Evolutionary conservation across 1,140 invertebrate genomes (phyloP).

Genomic region (Bathynomus jamesi): DNA sequence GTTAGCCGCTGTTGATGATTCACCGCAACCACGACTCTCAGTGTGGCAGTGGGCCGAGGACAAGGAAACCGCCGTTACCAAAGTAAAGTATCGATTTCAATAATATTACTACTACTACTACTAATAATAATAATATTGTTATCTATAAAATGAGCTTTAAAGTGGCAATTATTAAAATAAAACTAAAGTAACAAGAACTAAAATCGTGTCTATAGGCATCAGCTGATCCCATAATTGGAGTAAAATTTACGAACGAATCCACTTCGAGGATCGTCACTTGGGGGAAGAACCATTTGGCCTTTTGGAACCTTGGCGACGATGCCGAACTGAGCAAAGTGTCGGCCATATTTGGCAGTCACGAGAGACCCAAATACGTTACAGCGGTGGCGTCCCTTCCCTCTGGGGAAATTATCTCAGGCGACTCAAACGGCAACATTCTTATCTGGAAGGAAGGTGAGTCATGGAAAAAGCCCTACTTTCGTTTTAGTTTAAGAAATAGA

Average conservation of each 20-base stretch:
- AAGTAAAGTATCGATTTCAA: neutral
- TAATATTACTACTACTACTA: neutral
- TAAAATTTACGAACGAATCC: conserved; percentile 84
- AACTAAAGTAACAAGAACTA: no score
- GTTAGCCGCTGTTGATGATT: conserved; percentile 10
- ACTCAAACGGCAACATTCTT: conserved; percentile 79
- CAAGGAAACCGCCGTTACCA: neutral
- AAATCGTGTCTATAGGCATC: no score
- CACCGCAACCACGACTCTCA: conserved; percentile 9
- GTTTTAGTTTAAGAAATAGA: no score
- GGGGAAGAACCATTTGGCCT: conserved; percentile 81
- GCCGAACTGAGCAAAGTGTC: conserved; percentile 65
- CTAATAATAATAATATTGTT: neutral
- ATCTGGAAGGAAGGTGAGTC: conserved; percentile 73
- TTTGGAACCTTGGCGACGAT: conserved; percentile 72
- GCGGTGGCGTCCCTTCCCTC: conserved; percentile 78
- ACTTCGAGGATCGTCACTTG: conserved; percentile 77
- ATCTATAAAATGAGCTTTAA: no score
- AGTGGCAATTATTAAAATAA: no score
- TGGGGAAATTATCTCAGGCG: conserved; percentile 58
- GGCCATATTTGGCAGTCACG: conserved; percentile 79
- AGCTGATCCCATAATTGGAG: conserved; percentile 81
- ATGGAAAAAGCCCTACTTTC: conserved; percentile 1
- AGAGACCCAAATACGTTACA: conserved; percentile 88
- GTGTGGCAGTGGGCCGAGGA: conserved; percentile 15